Conservation (phyloP, 2,113 vertebrate species). For the Lichenostomus cassidix region DNA sequence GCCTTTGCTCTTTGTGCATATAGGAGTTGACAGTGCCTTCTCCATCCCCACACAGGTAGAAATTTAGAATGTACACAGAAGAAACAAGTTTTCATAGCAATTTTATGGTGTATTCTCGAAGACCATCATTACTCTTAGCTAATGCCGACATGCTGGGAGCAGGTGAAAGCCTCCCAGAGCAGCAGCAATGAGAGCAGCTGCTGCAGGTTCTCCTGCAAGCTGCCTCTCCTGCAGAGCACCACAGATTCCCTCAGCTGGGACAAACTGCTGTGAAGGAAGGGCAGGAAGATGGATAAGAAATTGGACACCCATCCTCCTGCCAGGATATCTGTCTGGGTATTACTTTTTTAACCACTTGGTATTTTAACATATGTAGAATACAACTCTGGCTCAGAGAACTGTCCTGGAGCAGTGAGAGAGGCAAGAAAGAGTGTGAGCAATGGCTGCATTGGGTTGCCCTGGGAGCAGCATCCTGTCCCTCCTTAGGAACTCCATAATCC, state of each 20-base stretch:
- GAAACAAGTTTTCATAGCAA: neutral
- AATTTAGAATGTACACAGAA: neutral
- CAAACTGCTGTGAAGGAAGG: neutral
- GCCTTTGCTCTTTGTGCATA: neutral
- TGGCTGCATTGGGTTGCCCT: neutral
- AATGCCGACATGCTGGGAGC: neutral
- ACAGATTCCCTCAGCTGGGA: neutral
- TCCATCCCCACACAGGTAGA: neutral
- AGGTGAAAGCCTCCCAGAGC: neutral
- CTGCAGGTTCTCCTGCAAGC: neutral
- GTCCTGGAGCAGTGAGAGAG: neutral
- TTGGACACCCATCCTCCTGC: fast-evolving
- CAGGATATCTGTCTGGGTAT: neutral
- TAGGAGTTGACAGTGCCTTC: neutral
- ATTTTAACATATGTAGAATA: neutral
- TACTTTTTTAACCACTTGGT: neutral
- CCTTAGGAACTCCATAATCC: neutral
- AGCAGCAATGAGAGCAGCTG: neutral
- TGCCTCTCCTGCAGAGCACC: neutral
- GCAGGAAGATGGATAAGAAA: neutral
- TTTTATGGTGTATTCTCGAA: neutral
- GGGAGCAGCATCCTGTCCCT: neutral
- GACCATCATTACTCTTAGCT: neutral
- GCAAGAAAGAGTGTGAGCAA: neutral
- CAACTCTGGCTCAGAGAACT: neutral